A percentile compares a stretch with the other conserved stretches of the same genome.
Evolutionary conservation across 2,888 invertebrate genomes (phyloP).

Genomic region (Bembecia ichneumoniformis): DNA sequence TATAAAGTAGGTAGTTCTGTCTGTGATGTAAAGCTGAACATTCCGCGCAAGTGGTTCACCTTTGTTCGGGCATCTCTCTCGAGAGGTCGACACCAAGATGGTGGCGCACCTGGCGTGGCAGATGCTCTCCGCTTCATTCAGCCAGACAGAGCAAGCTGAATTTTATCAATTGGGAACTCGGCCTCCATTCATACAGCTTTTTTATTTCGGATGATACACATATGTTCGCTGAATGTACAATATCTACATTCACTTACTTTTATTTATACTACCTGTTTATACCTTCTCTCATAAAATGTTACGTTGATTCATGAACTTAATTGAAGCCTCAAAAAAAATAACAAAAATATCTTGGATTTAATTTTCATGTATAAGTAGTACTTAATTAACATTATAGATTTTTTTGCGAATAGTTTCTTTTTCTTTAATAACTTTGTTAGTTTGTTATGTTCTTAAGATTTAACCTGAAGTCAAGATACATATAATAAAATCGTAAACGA

Average conservation of each 20-base stretch:
- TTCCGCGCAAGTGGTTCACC: constrained; percentile 21
- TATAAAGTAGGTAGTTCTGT: not conserved
- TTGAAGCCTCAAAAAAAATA: no score
- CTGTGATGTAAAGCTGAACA: not conserved
- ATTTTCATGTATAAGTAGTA: no score
- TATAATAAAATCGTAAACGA: no score
- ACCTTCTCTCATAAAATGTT: no score
- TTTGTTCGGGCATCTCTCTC: constrained; percentile 24
- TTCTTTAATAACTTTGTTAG: no score
- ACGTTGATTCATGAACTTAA: no score
- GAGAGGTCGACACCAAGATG: constrained; percentile 26
- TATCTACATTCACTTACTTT: not conserved
- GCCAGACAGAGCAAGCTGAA: constrained; percentile 26
- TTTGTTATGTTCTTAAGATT: no score
- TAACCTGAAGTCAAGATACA: no score
- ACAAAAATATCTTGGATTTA: no score
- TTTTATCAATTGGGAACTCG: constrained; percentile 58
- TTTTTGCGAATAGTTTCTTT: no score
- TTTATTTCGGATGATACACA: constrained; percentile 16
- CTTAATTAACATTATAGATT: no score
- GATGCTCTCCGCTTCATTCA: constrained; percentile 51
- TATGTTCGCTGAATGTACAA: no score
- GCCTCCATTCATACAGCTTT: constrained; percentile 47
- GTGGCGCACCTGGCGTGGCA: constrained; percentile 52
- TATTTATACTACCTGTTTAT: constrained; percentile 1